These are phyloP conservation scores for Rhizoglyphus robini DNA, from an alignment of 1,140 invertebrate species.

Conservation along the genomic window DNA sequence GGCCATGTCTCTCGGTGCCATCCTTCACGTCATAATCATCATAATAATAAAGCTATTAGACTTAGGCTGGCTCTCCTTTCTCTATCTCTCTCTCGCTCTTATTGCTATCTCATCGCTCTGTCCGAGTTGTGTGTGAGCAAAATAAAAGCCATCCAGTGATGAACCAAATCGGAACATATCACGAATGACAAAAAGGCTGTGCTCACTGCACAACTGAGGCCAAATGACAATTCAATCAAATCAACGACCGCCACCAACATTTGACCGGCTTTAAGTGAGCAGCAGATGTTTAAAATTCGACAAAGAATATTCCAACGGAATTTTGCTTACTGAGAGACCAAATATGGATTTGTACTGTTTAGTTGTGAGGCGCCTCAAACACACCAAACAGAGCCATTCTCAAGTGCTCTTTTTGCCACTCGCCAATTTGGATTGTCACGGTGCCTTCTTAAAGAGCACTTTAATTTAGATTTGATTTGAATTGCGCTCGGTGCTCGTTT, in stretches of 20 bases:
- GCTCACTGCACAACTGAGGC: background rate
- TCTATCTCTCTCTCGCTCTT: background rate
- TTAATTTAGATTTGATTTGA: conserved; percentile 12
- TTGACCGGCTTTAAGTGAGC: conserved; percentile 15
- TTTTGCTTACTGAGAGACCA: background rate
- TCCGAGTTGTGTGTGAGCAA: background rate
- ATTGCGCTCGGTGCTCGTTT: background rate
- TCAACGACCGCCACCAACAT: background rate
- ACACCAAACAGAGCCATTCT: no score
- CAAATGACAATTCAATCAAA: conserved; percentile 7
- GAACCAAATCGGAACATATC: conserved; percentile 3
- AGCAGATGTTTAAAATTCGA: conserved; percentile 7
- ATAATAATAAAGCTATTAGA: conserved; percentile 15
- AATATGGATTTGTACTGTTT: conserved; percentile 1
- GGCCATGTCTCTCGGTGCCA: conserved; percentile 2
- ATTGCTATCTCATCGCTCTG: background rate
- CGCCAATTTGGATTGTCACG: conserved; percentile 7
- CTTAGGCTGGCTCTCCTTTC: background rate
- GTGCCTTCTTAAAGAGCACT: background rate
- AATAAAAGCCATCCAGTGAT: background rate
- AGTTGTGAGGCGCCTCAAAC: background rate
- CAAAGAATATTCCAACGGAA: conserved; percentile 2
- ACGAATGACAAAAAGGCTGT: background rate
- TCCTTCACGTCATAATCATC: conserved; percentile 13
- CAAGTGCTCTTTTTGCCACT: no score